Base-by-base conservation (phyloP, 2,797 vertebrate genomes). In the Eulemur mongoz region DNA sequence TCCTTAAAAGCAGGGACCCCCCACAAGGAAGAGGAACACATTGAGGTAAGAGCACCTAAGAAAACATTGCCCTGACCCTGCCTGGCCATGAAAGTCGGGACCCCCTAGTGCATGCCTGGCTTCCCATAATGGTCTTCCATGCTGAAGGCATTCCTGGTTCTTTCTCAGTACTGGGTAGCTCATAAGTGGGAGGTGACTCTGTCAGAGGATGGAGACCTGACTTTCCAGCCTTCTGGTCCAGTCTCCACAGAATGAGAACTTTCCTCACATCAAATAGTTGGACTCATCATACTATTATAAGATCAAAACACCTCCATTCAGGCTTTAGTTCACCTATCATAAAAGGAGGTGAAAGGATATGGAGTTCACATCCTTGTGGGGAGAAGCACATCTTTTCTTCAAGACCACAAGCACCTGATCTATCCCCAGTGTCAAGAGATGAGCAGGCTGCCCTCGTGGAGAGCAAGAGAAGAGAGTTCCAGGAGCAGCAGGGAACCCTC, bases 11-110 rank as follows among this genome's bases (percentile, higher is more conserved):
- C 35, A 83, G 6, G 38, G 35, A 67, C 11, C 27, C 27, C 70
- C 50, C 59, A 70, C n/a, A 73, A 90, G 69, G 45, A 93, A 94
- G 59, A 97, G 50, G 76, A 84, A 88, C 72, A 81, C 65, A 94
- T 76, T 0, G 2, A 95, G 65, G 27, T 50, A 88, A 79, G 57
- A 76, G n/a, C 18, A 22, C n/a, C 17, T 80, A 4, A 69, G 70
- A 32, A 80, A 73, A 76, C 50, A 70, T 3, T 61, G 30, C 12
- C 38, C 30, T 78, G 11, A 54, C 18, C 13, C 73, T 72, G 65
- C 50, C 32, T 70, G 45, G 20, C 23, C 59, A 43, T 11, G 23
- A 15, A 57, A 76, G 32, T 22, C 23, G 38, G 12, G 32, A 84
- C 9, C 4, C 57, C 15, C 45, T 52, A 23, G 32, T 67, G 40